Conservation (phyloP, 2,113 vertebrate species). For the Nettapus auritus region DNA sequence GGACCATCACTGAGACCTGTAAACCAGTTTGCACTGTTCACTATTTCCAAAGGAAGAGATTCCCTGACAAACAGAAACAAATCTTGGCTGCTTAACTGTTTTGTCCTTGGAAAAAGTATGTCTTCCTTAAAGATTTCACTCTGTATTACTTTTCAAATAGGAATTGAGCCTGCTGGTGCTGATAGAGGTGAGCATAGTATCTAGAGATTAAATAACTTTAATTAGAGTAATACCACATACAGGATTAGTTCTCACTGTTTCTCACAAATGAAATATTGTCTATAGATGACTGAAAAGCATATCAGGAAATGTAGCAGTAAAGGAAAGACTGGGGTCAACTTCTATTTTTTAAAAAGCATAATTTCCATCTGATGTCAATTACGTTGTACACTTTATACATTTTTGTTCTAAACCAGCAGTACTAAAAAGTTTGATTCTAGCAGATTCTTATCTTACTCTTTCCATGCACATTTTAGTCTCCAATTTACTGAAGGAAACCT, state of each 20-base stretch:
- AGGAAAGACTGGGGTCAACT: neutral
- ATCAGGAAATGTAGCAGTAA: neutral
- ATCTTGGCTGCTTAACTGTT: neutral
- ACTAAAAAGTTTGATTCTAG: neutral
- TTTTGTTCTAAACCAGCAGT: slow-evolving; percentile 1
- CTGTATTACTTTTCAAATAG: neutral
- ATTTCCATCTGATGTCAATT: slow-evolving; percentile 20
- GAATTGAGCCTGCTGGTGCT: neutral
- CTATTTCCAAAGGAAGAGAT: neutral
- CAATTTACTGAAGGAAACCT: neutral
- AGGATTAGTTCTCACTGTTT: neutral
- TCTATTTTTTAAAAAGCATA: neutral
- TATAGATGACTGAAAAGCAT: neutral
- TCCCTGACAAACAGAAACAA: neutral
- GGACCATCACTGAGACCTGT: neutral
- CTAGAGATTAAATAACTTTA: neutral
- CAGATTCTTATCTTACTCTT: slow-evolving; percentile 21
- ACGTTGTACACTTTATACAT: neutral
- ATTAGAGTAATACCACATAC: neutral
- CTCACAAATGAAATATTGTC: neutral
- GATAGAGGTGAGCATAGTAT: neutral
- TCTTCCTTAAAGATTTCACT: neutral
- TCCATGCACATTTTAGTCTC: neutral
- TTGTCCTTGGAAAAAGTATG: accelerated
- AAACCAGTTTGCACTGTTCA: neutral